Evolutionary conservation across 2,888 invertebrate species (phyloP), one percentile per base, ranked within the genome.

Genomic region (Ichneumoninae sp.): DNA sequence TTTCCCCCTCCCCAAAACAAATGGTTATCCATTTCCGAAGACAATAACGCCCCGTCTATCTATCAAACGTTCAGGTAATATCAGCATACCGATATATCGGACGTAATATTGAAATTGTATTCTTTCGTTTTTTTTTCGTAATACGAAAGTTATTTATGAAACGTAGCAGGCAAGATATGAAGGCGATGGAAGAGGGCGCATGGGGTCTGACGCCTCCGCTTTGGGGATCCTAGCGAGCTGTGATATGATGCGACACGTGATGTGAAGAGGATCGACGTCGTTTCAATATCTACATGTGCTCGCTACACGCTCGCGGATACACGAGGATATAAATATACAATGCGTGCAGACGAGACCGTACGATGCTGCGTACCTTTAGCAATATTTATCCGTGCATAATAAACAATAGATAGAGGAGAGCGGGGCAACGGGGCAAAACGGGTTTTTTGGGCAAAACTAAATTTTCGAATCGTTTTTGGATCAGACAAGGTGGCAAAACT

Each of bases 1-100:
- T 84, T 84, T 84, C 2, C 1, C 40, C 44, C 36, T 6, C 69
- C 90, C 89, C 89, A 89, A 92, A 93, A 93, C 88, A 90, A 92
- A 93, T 92, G 91, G 92, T 93, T 92, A 93, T 92, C 90, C 89
- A 91, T 92, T 93, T 92, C 89, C 92, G 91, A 93, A 92, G 93
- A 93, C 93, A 93, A 93, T 93, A 93, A 92, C 89, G 90, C 88
- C 86, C 36, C 91, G 90, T 90, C 93, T 93, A 93, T 93, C 92
- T 92, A 92, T 93, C 93, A 93, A 89, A 89, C 91, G 90, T 91
- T 90, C 91, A 88, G 90, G 92, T 90, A 91, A 93, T 93, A 93
- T 93, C 90, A 90, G 90, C 90, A 87, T 89, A 89, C 89, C 91
- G 92, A 91, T 82, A 66, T 44, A 79, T 93, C 91, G 90, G 89